Conservation (phyloP, 2,797 vertebrate genomes). For the Pseudochirops corinnae region DNA sequence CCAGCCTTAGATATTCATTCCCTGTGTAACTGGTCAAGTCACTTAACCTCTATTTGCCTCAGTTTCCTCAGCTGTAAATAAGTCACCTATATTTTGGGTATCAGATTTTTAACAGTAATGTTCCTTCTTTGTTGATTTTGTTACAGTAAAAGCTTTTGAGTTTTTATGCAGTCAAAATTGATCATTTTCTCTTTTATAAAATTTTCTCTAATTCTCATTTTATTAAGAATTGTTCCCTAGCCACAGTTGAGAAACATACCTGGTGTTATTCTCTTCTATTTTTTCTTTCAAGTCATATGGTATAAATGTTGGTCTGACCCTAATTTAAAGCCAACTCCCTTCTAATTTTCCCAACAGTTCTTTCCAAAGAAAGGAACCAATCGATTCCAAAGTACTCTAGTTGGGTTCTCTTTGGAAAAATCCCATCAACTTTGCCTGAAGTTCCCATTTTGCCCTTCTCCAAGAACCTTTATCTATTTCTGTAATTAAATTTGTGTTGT, state of each 20-base stretch:
- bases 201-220: not conserved
- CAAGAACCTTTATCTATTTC: conserved; percentile 23
- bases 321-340: not conserved
- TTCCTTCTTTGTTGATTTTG: not conserved
- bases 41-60: not conserved
- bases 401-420: conserved; percentile 28
- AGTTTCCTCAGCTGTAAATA: not conserved
- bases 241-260: not conserved
- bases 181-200: not conserved
- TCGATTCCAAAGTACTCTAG: not conserved
- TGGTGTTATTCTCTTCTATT: not conserved
- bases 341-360: not conserved
- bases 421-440: not conserved
- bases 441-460: not conserved
- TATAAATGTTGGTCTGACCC: not conserved
- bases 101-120: not conserved
- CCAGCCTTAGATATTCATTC: not conserved
- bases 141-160: not conserved
- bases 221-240: not conserved
- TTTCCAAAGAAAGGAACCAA: not conserved
- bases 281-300: not conserved
- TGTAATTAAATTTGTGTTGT: conserved; percentile 51
- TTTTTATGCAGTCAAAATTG: no score
- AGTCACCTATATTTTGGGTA: not conserved
- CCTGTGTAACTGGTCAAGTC: not conserved